Percentiles rank a stretch among this genome's conserved stretches.
Evolutionary conservation across 2,797 vertebrate species (phyloP).

Genomic region (Forpus xanthops): DNA sequence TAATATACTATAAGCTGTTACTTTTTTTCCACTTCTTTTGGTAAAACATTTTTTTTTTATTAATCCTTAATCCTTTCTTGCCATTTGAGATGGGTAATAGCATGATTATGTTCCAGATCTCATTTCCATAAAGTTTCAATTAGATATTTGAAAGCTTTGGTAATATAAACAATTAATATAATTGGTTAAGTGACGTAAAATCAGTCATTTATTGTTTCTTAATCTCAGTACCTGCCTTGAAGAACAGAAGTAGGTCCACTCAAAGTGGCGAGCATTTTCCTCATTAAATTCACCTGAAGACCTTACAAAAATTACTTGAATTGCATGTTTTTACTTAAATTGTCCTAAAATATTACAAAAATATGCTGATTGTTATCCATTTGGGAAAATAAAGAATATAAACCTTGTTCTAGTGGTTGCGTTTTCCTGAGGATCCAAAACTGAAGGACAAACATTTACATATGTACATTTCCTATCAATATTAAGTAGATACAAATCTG

Average conservation of each 20-base stretch:
- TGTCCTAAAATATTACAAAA: conserved; percentile 23
- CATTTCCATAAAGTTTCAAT: not conserved
- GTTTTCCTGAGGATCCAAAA: not conserved
- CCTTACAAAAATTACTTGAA: not conserved
- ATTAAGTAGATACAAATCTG: not conserved
- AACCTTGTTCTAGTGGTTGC: not conserved
- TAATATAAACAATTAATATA: not conserved
- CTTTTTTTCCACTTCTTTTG: not conserved
- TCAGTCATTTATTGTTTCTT: not conserved
- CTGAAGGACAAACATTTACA: not conserved
- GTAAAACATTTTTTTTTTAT: not conserved
- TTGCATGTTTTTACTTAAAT: conserved; percentile 18
- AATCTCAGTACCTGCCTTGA: not conserved
- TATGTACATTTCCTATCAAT: not conserved
- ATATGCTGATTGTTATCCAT: conserved; percentile 1
- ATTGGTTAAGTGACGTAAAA: not conserved
- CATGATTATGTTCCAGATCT: not conserved
- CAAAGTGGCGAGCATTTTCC: not conserved
- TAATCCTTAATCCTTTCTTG: not conserved
- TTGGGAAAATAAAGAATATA: conserved; percentile 59
- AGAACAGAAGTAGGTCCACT: not conserved
- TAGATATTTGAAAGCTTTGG: not conserved
- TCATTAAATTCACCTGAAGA: conserved; percentile 1
- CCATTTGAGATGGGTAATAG: not conserved
- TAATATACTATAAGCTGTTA: not conserved